Conservation (phyloP, 2,797 vertebrate genomes). For the Orestias chungarensis region DNA sequence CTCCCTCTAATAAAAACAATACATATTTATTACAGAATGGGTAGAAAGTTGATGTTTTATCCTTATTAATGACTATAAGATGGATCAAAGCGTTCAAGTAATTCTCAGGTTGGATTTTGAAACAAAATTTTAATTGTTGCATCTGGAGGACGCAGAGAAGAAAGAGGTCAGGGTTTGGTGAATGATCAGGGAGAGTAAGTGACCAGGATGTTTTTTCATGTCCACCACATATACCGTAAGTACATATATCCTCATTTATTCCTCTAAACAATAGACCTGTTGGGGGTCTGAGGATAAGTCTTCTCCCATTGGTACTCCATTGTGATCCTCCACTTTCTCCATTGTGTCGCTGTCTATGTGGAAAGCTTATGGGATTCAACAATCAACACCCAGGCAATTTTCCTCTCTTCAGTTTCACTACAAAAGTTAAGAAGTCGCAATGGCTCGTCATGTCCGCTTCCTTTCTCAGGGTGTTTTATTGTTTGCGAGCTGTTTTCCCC, state of each 20-base stretch:
- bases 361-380: constrained; percentile 17
- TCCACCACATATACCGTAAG: constrained; percentile 65
- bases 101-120: not conserved
- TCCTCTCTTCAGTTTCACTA: constrained; percentile 15
- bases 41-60: not conserved
- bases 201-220: constrained; percentile 54
- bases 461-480: constrained; percentile 36
- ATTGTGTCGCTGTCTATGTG: constrained; percentile 8
- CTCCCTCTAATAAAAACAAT: not conserved
- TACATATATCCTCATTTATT: constrained; percentile 66
- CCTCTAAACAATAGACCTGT: constrained; percentile 67
- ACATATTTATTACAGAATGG: not conserved
- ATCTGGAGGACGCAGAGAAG: not conserved
- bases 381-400: constrained; percentile 8
- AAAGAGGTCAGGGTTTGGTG: constrained; percentile 22
- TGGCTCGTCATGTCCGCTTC: constrained; percentile 18
- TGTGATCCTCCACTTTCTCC: too few relatives aligned
- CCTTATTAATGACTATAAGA: not conserved
- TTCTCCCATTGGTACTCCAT: constrained; percentile 20
- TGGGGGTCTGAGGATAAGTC: constrained; percentile 61
- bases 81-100: not conserved
- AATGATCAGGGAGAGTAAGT: constrained; percentile 56
- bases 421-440: constrained; percentile 23
- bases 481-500: constrained; percentile 40
- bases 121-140: not conserved